Percentiles rank a stretch among this genome's conserved stretches.
These are phyloP conservation scores for Rhamnusium bicolor DNA, from an alignment of 2,888 invertebrate species.

Conservation along the genomic window DNA sequence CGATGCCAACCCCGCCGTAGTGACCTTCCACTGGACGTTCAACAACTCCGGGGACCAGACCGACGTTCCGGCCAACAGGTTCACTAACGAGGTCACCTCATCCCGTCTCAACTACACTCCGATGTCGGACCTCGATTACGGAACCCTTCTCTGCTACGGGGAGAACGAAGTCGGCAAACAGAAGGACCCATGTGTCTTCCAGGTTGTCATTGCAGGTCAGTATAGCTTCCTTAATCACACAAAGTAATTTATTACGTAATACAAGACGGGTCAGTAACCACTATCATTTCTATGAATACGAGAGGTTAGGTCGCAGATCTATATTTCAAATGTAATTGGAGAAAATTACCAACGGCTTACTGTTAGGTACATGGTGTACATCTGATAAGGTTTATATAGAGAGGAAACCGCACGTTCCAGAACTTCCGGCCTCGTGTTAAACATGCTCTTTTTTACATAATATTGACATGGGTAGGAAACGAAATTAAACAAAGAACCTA, in stretches of 20 bases:
- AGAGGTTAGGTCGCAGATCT: background rate
- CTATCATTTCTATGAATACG: background rate
- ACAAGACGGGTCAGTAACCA: background rate
- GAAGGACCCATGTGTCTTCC: constrained; percentile 88
- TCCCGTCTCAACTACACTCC: constrained; percentile 89
- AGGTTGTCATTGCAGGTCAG: constrained; percentile 88
- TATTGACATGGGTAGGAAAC: too few species aligned
- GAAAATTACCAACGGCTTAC: background rate
- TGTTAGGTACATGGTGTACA: background rate
- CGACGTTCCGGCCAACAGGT: constrained; percentile 81
- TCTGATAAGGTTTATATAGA: background rate
- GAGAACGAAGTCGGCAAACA: constrained; percentile 88
- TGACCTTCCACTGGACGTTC: constrained; percentile 93
- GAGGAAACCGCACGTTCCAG: background rate
- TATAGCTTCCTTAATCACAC: constrained; percentile 20
- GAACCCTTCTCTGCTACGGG: constrained; percentile 90
- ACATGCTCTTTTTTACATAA: background rate
- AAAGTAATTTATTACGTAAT: background rate
- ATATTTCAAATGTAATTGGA: background rate
- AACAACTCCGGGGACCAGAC: constrained; percentile 92
- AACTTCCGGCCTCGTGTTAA: background rate
- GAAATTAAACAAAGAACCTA: too few species aligned
- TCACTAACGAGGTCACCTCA: constrained; percentile 79
- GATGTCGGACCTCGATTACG: constrained; percentile 90
- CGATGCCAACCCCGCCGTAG: constrained; percentile 89